Conservation (phyloP, 2,888 invertebrate species). For the Erebia aethiops region DNA sequence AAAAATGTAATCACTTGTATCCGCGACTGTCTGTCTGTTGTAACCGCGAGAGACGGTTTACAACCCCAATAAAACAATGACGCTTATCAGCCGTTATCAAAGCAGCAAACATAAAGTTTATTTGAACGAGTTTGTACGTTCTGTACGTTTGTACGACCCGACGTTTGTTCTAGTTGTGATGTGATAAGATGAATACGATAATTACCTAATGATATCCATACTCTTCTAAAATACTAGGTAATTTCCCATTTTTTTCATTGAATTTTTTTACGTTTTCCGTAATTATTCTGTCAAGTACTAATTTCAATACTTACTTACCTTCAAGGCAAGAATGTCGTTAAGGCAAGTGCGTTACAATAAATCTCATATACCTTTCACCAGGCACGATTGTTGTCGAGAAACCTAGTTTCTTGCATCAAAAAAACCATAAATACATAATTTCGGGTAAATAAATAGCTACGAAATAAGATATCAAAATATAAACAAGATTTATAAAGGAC, state of each 20-base stretch:
- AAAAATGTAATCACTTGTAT: conserved; percentile 50
- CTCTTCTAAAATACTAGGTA: background rate
- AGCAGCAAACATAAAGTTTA: conserved; percentile 73
- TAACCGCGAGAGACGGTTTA: conserved; percentile 56
- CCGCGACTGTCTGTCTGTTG: conserved; percentile 50
- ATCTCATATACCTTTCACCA: too few relatives aligned
- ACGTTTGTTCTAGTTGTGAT: conserved; percentile 67
- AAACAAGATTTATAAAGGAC: too few relatives aligned
- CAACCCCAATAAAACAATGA: conserved; percentile 80
- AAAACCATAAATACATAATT: too few relatives aligned
- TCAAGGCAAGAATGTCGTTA: too few relatives aligned
- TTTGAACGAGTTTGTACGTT: conserved; percentile 68
- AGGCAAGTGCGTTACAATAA: too few relatives aligned
- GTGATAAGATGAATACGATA: conserved; percentile 52
- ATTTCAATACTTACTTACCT: too few relatives aligned
- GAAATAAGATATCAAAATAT: too few relatives aligned
- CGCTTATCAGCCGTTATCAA: conserved; percentile 75
- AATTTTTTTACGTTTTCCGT: background rate
- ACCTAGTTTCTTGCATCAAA: too few relatives aligned
- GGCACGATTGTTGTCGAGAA: too few relatives aligned
- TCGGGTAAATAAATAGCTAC: too few relatives aligned
- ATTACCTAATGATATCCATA: conserved; percentile 26
- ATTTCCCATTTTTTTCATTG: background rate
- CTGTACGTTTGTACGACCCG: conserved; percentile 71
- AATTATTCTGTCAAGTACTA: too few relatives aligned